Base-by-base conservation (phyloP, 2,797 vertebrate species). In the Halcyon chelicuti region DNA sequence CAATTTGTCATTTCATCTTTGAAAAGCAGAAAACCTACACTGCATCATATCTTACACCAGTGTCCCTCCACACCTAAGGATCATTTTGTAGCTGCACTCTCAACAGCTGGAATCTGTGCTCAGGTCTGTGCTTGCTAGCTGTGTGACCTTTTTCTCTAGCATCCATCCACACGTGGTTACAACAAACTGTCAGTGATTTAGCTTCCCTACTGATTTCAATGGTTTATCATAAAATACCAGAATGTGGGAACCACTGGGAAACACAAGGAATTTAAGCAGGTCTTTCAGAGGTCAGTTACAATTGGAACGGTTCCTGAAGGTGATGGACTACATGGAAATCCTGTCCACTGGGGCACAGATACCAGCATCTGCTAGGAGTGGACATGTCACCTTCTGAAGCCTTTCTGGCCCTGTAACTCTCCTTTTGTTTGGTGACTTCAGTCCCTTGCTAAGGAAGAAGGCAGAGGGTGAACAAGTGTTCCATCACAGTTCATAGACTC, bases 141-240 rank as follows among this genome's bases (percentile, higher is more conserved):
- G 33, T 1, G 0, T 46, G 26, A 15, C 26, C 68, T 31, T 2
- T 63, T 88, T 57, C 4, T 55, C 35, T 29, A 20, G n/a, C 46
- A 58, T 61, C 51, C 33, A 44, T 54, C 52, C 19, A 25, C n/a
- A 25, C 0, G 0, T 2, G 13, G 15, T n/a, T 62, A 19, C 58
- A 90, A 39, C 8, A 37, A 68, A 29, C 39, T 21, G 4, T 29
- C 44, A 81, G 8, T 55, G 6, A 47, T 42, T 15, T 46, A 55
- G 31, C 10, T 72, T 78, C 37, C 22, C 26, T 49, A 19, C 42
- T 52, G 37, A 39, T 58, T 75, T 51, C 20, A 42, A 25, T 3
- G 8, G 18, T 47, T 37, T 57, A 29, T 73, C 28, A 35, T 40
- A 62, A 86, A 90, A 88, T 54, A 57, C 4, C 40, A 19, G 20